Evolutionary conservation across 2,797 vertebrate species (phyloP).

Genomic region (Paedocypris micromegethes): DNA sequence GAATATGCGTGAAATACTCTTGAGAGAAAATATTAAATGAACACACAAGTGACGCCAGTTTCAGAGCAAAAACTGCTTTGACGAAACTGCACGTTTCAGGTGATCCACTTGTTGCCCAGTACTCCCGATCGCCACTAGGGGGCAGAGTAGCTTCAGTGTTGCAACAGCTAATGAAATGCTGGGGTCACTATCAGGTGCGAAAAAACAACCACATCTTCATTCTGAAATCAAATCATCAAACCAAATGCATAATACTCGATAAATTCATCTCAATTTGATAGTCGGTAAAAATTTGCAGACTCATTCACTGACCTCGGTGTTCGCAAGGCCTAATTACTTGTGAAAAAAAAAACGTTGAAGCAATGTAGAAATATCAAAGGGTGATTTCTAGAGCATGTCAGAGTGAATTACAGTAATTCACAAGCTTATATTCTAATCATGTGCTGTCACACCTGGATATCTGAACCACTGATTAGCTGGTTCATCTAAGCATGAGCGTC

Average conservation of each 20-base stretch:
- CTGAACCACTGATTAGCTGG: slow-evolving; percentile 28
- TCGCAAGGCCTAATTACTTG: slow-evolving; percentile 34
- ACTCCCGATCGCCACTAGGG: slow-evolving; percentile 56
- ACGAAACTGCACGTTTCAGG: no score
- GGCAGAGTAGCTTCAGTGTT: slow-evolving; percentile 63
- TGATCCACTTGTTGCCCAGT: neutral
- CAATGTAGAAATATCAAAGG: slow-evolving; percentile 26
- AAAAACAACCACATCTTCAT: slow-evolving; percentile 8
- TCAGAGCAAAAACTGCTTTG: no score
- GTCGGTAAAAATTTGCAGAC: neutral
- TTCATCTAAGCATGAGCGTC: slow-evolving; percentile 29
- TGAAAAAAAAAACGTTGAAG: slow-evolving; percentile 31
- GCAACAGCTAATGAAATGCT: slow-evolving; percentile 17
- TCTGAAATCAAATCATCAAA: neutral
- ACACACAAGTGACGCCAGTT: no score
- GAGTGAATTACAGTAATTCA: slow-evolving; percentile 31
- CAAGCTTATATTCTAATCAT: slow-evolving; percentile 34
- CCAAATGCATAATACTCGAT: neutral
- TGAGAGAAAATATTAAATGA: no score
- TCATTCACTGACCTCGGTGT: slow-evolving; percentile 21
- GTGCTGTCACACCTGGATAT: slow-evolving; percentile 24
- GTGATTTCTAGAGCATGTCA: slow-evolving; percentile 32
- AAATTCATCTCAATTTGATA: neutral
- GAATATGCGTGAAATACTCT: no score
- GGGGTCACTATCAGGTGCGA: slow-evolving; percentile 3